phyloP scores from a whole-genome alignment of 2,888 invertebrate genomes.

The Heliconius ismenius region DNA sequence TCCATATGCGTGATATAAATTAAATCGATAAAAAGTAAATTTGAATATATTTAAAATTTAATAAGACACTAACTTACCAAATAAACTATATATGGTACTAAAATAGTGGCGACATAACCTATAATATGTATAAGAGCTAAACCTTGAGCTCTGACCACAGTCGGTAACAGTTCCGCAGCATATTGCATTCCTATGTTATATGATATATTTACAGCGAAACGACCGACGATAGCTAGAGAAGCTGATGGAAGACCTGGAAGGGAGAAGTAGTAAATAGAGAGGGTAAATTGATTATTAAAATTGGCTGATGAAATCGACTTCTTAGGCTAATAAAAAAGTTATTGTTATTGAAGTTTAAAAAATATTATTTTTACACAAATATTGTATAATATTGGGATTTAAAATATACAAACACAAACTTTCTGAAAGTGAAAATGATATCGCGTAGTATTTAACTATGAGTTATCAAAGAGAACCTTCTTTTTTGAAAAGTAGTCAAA shows the following conservation, averaged over 20 bases:
- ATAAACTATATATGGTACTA: conserved; percentile 93
- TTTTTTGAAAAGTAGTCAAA: no score
- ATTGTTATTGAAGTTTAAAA: no score
- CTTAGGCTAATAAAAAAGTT: no score
- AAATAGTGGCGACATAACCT: conserved; percentile 90
- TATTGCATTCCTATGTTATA: conserved; percentile 94
- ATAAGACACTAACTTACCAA: conserved; percentile 76
- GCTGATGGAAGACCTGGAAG: conserved; percentile 86
- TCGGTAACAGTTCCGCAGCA: conserved; percentile 92
- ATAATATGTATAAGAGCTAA: conserved; percentile 91
- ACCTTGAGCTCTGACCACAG: conserved; percentile 92
- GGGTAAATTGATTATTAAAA: neutral
- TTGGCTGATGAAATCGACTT: neutral
- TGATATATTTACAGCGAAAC: conserved; percentile 92
- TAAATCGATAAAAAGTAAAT: neutral
- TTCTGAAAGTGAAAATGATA: no score
- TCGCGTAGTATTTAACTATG: no score
- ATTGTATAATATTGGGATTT: no score
- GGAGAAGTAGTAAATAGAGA: neutral
- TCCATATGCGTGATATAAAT: no score
- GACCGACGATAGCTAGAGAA: conserved; percentile 88
- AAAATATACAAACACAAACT: no score
- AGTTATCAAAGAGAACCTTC: no score
- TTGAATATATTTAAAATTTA: neutral
- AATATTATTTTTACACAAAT: no score